Evolutionary conservation across 2,797 vertebrate genomes (phyloP).

Genomic region (Cetoscarus ocellatus): DNA sequence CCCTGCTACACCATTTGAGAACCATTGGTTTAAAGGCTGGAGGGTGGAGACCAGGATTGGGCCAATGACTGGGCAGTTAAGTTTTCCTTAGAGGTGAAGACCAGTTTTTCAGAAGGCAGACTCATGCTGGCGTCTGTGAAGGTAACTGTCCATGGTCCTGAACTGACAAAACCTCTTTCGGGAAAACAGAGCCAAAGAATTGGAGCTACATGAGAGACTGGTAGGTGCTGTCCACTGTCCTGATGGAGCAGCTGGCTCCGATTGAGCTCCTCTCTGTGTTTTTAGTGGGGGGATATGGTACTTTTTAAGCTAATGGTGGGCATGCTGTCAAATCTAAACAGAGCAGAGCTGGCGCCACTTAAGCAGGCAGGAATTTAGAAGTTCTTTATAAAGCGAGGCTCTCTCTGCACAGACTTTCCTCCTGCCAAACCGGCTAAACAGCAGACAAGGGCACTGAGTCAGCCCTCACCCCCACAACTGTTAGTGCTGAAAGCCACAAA

Average conservation of each 20-base stretch:
- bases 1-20: too few relatives aligned
- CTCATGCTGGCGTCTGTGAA: constrained; percentile 36
- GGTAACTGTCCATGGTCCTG: constrained; percentile 76
- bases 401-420: constrained; percentile 32
- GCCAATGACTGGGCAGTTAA: constrained; percentile 47
- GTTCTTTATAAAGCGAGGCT: constrained; percentile 49
- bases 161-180: constrained; percentile 46
- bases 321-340: constrained; percentile 46
- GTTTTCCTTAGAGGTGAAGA: constrained; percentile 55
- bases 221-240: constrained; percentile 50
- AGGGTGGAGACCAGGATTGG: too few relatives aligned
- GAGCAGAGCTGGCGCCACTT: constrained; percentile 27
- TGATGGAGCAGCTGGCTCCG: constrained; percentile 44
- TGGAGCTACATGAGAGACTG: constrained; percentile 30
- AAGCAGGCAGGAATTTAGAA: constrained; percentile 23
- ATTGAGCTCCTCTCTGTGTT: constrained; percentile 33
- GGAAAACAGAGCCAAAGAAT: constrained; percentile 23
- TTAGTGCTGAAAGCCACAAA: constrained; percentile 64
- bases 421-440: constrained; percentile 49
- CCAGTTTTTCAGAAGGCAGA: constrained; percentile 37
- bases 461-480: constrained; percentile 46
- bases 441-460: constrained; percentile 58
- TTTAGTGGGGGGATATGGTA: constrained; percentile 32
- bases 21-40: too few relatives aligned
- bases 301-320: constrained; percentile 24